Evolutionary conservation across 2,113 vertebrate species (phyloP).

Genomic region (Chinchilla lanigera): DNA sequence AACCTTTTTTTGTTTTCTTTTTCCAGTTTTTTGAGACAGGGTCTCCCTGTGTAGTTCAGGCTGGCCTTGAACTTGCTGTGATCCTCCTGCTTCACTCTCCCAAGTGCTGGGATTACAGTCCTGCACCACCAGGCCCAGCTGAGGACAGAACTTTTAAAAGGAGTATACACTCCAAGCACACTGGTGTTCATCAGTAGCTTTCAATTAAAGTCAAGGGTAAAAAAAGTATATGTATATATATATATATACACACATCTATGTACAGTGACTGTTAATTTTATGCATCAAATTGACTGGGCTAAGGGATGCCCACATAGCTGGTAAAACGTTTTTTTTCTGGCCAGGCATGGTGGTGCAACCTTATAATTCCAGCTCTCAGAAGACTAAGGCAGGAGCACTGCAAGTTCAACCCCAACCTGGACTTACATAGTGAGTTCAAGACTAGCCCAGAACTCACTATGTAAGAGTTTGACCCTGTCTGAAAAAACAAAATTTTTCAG

Average conservation of each 20-base stretch:
- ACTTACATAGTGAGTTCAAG: background rate
- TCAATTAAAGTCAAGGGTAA: background rate
- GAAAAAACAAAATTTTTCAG: background rate
- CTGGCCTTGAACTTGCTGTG: background rate
- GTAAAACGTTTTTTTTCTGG: background rate
- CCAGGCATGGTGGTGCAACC: background rate
- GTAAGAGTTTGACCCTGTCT: background rate
- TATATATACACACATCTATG: background rate
- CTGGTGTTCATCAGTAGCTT: background rate
- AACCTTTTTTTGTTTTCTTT: background rate
- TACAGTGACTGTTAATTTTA: background rate
- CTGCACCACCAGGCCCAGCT: background rate
- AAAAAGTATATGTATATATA: background rate
- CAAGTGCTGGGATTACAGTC: background rate
- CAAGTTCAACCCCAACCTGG: background rate
- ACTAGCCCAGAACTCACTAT: background rate
- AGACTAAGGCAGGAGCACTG: background rate
- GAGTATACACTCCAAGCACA: background rate
- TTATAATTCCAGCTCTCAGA: background rate
- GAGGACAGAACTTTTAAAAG: background rate
- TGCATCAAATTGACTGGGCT: background rate
- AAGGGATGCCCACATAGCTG: background rate
- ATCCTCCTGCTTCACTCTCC: background rate
- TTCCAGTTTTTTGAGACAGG: background rate
- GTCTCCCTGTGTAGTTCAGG: background rate